Evolutionary conservation across 37 sponge, comb jelly and placozoan genomes (phyloP).

Genomic region (Amphimedon queenslandica): DNA sequence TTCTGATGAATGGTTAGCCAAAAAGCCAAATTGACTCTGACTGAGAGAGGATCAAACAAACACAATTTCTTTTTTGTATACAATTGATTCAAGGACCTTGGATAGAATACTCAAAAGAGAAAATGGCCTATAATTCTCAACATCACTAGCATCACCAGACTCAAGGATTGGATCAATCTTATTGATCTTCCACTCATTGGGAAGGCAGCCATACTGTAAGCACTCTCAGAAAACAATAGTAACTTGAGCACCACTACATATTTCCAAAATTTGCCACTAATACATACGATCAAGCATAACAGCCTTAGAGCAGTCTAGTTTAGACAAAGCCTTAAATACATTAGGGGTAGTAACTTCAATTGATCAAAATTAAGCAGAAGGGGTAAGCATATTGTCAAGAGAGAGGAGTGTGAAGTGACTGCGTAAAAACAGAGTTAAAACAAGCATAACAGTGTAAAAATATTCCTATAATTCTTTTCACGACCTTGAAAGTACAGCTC

Average conservation of each 20-base stretch:
- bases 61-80: conserved; percentile 8
- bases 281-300: conserved; percentile 2
- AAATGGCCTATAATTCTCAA: conserved; percentile 5
- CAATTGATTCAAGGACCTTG: conserved; percentile 3
- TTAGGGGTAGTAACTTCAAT: neutral
- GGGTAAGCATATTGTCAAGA: neutral
- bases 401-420: neutral
- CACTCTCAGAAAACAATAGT: neutral
- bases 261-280: neutral
- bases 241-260: neutral
- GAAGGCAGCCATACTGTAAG: neutral
- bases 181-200: conserved; percentile 14
- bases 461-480: too few species aligned
- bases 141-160: too few species aligned
- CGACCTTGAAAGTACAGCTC: too few species aligned
- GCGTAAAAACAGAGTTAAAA: too few species aligned
- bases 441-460: too few species aligned
- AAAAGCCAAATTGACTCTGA: conserved; percentile 8
- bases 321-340: too few species aligned
- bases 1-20: too few species aligned
- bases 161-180: conserved; percentile 5
- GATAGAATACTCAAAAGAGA: neutral
- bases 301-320: conserved; percentile 7
- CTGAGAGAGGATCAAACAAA: too few species aligned
- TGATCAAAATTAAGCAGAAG: neutral